Conservation (phyloP, 2,113 vertebrate species). For the Callocephalon fimbriatum region DNA sequence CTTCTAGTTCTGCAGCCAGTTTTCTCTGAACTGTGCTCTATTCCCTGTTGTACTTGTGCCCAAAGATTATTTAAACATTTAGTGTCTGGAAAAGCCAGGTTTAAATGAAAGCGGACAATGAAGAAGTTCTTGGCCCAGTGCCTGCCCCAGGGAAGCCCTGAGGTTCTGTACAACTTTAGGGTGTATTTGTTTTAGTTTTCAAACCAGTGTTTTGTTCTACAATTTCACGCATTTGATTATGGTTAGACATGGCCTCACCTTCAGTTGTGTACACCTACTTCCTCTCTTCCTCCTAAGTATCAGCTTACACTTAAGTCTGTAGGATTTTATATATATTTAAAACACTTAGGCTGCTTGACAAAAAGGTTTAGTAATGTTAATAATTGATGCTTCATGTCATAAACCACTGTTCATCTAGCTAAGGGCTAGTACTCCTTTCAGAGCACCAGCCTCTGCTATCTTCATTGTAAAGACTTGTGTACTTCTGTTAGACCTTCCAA, state of each 20-base stretch:
- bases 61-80: background rate
- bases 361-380: background rate
- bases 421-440: background rate
- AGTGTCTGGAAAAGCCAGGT: accelerated
- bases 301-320: background rate
- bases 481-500: background rate
- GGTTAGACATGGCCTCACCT: background rate
- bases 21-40: background rate
- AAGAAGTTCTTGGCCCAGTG: background rate
- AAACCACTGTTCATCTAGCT: background rate
- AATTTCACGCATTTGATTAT: background rate
- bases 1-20: background rate
- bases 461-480: background rate
- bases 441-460: background rate
- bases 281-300: background rate
- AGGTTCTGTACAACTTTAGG: background rate
- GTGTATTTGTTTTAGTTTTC: background rate
- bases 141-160: background rate
- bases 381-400: background rate
- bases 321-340: background rate
- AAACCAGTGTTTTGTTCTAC: background rate
- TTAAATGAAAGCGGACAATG: background rate
- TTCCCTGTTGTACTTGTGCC: background rate
- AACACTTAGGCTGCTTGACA: background rate
- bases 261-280: background rate